Conservation (phyloP, 2,888 invertebrate genomes). For the Cheilosia pagana region DNA sequence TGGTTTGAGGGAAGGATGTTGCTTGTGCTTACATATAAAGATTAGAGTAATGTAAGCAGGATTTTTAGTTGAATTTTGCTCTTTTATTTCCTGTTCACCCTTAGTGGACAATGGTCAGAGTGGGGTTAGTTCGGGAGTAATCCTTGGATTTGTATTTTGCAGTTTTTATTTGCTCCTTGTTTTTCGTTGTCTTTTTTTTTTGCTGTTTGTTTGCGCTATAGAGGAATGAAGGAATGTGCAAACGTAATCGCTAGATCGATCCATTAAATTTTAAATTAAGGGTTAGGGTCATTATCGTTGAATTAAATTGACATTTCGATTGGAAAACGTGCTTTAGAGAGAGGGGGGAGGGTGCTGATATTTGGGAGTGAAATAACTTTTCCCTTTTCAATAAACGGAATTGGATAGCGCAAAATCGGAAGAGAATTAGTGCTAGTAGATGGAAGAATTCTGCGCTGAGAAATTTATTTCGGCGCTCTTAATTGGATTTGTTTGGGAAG, state of each 20-base stretch:
- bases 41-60: conserved; percentile 55
- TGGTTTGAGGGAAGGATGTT: conserved; percentile 25
- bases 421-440: background rate
- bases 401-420: background rate
- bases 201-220: conserved; percentile 9
- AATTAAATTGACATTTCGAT: conserved; percentile 70
- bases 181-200: conserved; percentile 35
- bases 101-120: conserved; percentile 54
- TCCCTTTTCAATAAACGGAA: conserved; percentile 21
- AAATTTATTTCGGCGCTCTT: conserved; percentile 6
- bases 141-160: conserved; percentile 25
- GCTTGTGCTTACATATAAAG: conserved; percentile 64
- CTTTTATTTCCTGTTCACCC: background rate
- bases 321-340: conserved; percentile 22
- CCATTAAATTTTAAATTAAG: conserved; percentile 69
- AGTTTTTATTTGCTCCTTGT: conserved; percentile 26
- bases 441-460: conserved; percentile 6
- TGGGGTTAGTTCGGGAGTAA: conserved; percentile 12
- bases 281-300: conserved; percentile 67
- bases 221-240: background rate
- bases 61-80: conserved; percentile 23
- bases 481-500: conserved; percentile 31
- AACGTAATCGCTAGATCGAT: conserved; percentile 50
- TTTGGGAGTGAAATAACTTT: background rate
- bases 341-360: background rate